Evolutionary conservation across 1,140 invertebrate genomes (phyloP).

Genomic region (Eupeodes corollae): DNA sequence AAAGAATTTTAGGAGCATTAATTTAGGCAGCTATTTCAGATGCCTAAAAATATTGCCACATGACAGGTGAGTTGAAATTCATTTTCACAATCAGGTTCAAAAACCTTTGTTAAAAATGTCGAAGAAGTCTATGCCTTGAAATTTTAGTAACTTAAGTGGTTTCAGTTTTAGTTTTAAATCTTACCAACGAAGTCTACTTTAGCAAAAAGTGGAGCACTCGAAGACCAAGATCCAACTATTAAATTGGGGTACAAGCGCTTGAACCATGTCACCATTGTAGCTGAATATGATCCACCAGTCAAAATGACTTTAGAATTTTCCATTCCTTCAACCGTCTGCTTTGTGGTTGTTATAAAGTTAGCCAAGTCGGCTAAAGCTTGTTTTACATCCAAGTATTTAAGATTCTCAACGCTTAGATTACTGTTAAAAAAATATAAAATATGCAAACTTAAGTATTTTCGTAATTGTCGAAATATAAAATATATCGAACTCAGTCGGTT

Average conservation of each 20-base stretch:
- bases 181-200: constrained; percentile 50
- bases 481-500: constrained; percentile 50
- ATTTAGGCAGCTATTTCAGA: too few species aligned
- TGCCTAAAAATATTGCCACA: too few species aligned
- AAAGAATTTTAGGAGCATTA: neutral
- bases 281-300: constrained; percentile 76
- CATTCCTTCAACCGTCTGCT: constrained; percentile 34
- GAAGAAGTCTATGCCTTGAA: too few species aligned
- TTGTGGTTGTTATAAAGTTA: constrained; percentile 51
- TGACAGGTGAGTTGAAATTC: too few species aligned
- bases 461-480: neutral
- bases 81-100: too few species aligned
- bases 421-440: constrained; percentile 6
- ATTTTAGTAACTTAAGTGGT: too few species aligned
- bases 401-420: constrained; percentile 45
- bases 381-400: constrained; percentile 57
- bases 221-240: constrained; percentile 50
- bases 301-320: constrained; percentile 39
- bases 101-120: too few species aligned
- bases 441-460: neutral
- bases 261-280: constrained; percentile 64
- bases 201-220: constrained; percentile 59
- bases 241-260: constrained; percentile 67
- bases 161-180: neutral
- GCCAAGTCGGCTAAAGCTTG: constrained; percentile 68